These are phyloP conservation scores for Lacerta agilis DNA, from an alignment of 2,797 vertebrate species.

Conservation along the genomic window DNA sequence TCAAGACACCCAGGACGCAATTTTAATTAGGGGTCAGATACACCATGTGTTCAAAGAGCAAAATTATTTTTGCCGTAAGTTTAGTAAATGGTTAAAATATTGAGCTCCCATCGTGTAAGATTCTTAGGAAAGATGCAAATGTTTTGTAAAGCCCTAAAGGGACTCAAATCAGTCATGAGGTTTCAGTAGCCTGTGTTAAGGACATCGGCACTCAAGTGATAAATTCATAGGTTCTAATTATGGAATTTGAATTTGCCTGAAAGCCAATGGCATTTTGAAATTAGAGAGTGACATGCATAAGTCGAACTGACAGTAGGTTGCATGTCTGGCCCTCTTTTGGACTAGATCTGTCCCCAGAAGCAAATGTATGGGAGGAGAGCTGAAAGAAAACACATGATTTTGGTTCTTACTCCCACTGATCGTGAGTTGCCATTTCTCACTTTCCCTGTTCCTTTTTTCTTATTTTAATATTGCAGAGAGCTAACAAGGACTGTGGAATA, in stretches of 20 bases:
- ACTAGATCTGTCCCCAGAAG: neutral
- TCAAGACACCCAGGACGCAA: neutral
- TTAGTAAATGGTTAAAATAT: constrained; percentile 19
- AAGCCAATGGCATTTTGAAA: constrained; percentile 34
- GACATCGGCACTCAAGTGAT: constrained; percentile 20
- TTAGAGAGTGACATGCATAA: constrained; percentile 1
- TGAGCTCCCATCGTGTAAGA: constrained; percentile 5
- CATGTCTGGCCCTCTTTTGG: neutral
- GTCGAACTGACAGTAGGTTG: neutral
- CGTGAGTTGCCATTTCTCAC: neutral
- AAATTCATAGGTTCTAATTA: neutral
- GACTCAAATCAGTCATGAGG: neutral
- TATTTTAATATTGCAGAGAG: neutral
- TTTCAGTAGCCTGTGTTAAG: constrained; percentile 34
- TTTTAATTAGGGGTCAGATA: neutral
- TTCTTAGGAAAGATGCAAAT: constrained; percentile 2
- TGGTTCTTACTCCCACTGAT: neutral
- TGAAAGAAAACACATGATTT: neutral
- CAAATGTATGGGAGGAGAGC: neutral
- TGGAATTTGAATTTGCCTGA: constrained; percentile 13
- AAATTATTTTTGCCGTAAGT: neutral
- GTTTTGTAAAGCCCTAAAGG: constrained; percentile 29
- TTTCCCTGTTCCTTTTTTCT: neutral
- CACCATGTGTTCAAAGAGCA: neutral
- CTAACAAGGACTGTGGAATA: neutral